Evolutionary conservation across 2,797 vertebrate species (phyloP).

Genomic region (Trachops cirrhosus): DNA sequence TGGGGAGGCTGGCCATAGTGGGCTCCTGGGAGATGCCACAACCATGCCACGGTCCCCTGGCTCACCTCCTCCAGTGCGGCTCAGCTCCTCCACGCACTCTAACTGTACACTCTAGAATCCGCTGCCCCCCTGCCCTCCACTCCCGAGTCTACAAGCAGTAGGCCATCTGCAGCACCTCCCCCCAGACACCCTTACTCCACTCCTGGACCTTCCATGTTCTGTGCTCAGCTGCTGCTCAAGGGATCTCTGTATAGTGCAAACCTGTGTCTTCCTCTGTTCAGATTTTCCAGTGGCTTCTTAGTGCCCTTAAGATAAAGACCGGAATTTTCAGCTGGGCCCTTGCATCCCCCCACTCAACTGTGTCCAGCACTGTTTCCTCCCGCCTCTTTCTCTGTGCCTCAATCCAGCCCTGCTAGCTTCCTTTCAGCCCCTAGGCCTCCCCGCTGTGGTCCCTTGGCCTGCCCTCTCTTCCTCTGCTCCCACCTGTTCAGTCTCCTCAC

Average conservation of each 20-base stretch:
- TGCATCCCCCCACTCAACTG: neutral
- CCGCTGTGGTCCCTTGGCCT: neutral
- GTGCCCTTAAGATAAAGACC: neutral
- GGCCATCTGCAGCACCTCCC: neutral
- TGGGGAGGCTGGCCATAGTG: fast-evolving
- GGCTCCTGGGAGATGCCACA: neutral
- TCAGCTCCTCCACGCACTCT: neutral
- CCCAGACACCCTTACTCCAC: no score
- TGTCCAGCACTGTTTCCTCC: neutral
- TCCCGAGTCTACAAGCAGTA: neutral
- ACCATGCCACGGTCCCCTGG: fast-evolving
- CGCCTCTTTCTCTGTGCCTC: neutral
- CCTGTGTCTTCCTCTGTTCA: neutral
- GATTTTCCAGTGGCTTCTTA: neutral
- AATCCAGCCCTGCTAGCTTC: neutral
- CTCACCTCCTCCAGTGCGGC: fast-evolving
- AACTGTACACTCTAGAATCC: neutral
- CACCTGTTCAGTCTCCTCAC: neutral
- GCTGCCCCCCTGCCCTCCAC: neutral
- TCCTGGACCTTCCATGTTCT: neutral
- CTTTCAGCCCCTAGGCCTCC: neutral
- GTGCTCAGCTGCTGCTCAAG: no score
- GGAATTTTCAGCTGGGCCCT: neutral
- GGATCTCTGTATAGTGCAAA: neutral
- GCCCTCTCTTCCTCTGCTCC: no score